Evolutionary conservation across 2,113 vertebrate species (phyloP).

Genomic region (Clarias macrocephalus): DNA sequence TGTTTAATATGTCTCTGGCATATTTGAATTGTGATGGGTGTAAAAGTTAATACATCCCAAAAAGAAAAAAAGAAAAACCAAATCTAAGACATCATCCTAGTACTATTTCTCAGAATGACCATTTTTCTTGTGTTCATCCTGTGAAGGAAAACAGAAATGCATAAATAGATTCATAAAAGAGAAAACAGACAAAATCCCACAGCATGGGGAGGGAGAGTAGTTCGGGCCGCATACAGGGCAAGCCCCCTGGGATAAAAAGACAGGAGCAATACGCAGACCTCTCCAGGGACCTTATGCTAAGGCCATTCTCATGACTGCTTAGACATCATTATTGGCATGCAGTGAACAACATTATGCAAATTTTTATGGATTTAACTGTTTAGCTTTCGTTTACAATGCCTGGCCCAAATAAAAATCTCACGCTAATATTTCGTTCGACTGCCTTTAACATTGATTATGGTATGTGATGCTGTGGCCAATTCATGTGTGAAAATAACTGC

Average conservation of each 20-base stretch:
- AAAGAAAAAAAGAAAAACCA: not conserved
- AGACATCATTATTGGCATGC: constrained; percentile 25
- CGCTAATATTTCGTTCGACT: too few species aligned
- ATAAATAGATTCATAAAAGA: constrained; percentile 48
- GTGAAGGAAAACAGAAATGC: constrained; percentile 38
- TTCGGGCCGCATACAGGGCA: constrained; percentile 55
- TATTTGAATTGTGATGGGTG: too few species aligned
- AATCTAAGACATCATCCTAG: not conserved
- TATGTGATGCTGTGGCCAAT: too few species aligned
- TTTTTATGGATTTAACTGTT: not conserved
- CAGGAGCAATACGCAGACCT: constrained; percentile 46
- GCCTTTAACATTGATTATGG: too few species aligned
- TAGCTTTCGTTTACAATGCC: not conserved
- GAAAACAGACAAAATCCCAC: constrained; percentile 44
- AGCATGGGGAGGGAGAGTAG: constrained; percentile 48
- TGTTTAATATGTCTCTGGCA: not conserved
- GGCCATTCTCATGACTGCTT: constrained; percentile 55
- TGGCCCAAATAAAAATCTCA: too few species aligned
- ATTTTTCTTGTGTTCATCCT: constrained; percentile 24
- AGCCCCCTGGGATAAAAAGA: constrained; percentile 50
- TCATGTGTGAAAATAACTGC: too few species aligned
- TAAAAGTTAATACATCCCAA: not conserved
- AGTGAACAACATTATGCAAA: constrained; percentile 22
- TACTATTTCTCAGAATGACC: constrained; percentile 2
- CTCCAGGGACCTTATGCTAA: constrained; percentile 50